Percentiles rank a stretch among this genome's conserved stretches.
Conservation (phyloP, 2,797 vertebrate species). For the Brachyalestes nurse region DNA sequence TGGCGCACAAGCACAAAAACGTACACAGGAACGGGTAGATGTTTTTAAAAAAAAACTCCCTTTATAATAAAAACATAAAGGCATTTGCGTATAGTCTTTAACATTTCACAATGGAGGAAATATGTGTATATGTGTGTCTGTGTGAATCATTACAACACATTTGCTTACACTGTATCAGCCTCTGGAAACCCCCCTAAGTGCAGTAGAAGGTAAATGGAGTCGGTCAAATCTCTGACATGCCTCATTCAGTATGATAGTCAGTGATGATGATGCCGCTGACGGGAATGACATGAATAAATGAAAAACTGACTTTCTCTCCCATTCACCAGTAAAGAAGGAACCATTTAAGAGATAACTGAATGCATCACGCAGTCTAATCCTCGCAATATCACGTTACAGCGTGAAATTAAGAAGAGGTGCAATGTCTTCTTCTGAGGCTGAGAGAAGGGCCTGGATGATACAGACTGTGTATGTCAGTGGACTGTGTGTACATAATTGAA, state of each 20-base stretch:
- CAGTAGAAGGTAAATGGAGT: background rate
- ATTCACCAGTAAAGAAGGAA: constrained; percentile 14
- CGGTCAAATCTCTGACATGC: background rate
- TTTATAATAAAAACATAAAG: too few species aligned
- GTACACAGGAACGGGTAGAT: too few species aligned
- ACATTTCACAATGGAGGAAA: too few species aligned
- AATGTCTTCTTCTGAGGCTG: constrained; percentile 35
- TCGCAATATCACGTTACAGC: constrained; percentile 52
- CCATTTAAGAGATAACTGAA: constrained; percentile 45
- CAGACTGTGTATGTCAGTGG: background rate
- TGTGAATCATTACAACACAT: background rate
- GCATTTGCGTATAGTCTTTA: too few species aligned
- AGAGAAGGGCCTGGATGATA: background rate
- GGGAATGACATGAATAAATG: background rate
- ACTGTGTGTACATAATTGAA: background rate
- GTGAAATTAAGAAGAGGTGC: constrained; percentile 60
- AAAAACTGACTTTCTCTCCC: constrained; percentile 30
- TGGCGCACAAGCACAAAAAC: too few species aligned
- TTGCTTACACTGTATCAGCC: background rate
- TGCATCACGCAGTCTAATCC: constrained; percentile 40
- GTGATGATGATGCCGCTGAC: background rate
- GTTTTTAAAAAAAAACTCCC: too few species aligned
- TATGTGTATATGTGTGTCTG: background rate
- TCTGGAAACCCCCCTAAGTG: background rate
- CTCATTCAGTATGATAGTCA: background rate